Evolutionary conservation across 2,797 vertebrate species (phyloP).

Genomic region (Pelochelys cantorii): DNA sequence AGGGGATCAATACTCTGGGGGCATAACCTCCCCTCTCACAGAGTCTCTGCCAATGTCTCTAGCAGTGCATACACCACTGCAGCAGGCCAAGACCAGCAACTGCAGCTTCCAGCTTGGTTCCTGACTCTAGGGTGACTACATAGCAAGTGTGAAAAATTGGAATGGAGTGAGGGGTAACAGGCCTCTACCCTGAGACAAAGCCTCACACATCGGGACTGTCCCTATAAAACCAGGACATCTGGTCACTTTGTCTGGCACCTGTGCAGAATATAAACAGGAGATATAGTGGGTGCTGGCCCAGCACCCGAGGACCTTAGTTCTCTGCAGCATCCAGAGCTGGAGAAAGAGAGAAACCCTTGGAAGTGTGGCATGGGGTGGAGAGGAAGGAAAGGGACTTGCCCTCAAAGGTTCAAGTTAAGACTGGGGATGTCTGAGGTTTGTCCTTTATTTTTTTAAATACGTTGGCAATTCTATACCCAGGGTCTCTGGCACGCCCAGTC

Average conservation of each 20-base stretch:
- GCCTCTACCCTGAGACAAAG: background rate
- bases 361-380: background rate
- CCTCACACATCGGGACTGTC: background rate
- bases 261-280: background rate
- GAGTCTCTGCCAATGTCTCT: background rate
- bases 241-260: background rate
- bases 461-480: too few relatives aligned
- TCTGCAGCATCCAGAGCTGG: background rate
- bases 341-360: background rate
- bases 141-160: background rate
- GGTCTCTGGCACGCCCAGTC: background rate
- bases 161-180: background rate
- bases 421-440: background rate
- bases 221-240: background rate
- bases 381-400: background rate
- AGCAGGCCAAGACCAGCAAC: background rate
- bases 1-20: background rate
- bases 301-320: background rate
- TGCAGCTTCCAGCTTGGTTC: background rate
- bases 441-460: background rate
- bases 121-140: background rate
- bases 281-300: background rate
- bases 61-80: background rate
- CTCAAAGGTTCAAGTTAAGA: background rate
- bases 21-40: background rate